Percentiles rank a stretch among this genome's conserved stretches.
These are phyloP conservation scores for Galeopsomyia nigrocyanea DNA, from an alignment of 2,888 invertebrate species.

Conservation along the genomic window DNA sequence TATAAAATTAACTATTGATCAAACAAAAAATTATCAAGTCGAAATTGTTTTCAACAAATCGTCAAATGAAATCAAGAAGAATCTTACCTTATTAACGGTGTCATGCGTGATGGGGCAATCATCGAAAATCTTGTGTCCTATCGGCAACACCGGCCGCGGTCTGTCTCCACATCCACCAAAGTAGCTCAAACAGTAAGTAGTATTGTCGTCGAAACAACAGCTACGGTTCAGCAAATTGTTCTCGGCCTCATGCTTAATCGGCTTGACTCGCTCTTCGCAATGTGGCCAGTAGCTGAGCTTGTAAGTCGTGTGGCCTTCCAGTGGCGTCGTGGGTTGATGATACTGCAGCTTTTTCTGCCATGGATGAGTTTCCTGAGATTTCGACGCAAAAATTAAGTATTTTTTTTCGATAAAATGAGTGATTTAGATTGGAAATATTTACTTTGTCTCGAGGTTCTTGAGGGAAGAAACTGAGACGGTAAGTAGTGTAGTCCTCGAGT, in stretches of 20 bases:
- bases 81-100: conserved; percentile 57
- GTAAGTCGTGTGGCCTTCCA: conserved; percentile 63
- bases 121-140: conserved; percentile 52
- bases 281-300: conserved; percentile 64
- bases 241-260: conserved; percentile 50
- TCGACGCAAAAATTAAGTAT: not conserved
- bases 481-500: conserved; percentile 72
- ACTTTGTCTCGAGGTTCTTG: conserved; percentile 54
- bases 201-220: conserved; percentile 61
- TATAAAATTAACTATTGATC: not conserved
- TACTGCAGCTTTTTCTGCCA: conserved; percentile 56
- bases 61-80: too few species aligned
- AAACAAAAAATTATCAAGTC: too few species aligned
- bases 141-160: conserved; percentile 52
- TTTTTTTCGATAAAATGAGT: too few species aligned
- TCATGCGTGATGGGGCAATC: conserved; percentile 60
- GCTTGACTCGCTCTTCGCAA: conserved; percentile 52
- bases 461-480: conserved; percentile 73
- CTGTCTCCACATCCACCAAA: conserved; percentile 60
- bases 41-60: too few species aligned
- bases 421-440: conserved; percentile 8
- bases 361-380: conserved; percentile 54
- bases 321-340: conserved; percentile 53
- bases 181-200: conserved; percentile 64
- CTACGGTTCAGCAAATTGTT: conserved; percentile 60